Conservation (phyloP, 1,140 invertebrate genomes). For the Lepidurus packardi region DNA sequence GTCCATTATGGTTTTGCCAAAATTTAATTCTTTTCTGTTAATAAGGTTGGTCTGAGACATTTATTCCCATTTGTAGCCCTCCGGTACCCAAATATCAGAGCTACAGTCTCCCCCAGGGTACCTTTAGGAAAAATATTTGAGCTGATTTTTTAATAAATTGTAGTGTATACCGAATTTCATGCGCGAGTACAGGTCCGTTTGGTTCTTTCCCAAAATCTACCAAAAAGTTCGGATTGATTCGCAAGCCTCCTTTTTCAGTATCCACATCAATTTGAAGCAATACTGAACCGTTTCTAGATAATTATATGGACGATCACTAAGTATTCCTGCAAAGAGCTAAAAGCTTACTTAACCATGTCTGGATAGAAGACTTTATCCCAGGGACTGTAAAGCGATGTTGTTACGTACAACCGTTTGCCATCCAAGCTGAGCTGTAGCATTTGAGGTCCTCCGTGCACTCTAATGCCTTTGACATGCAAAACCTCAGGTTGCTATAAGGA, state of each 20-base stretch:
- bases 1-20: no score
- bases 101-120: slow-evolving; percentile 95
- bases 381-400: slow-evolving; percentile 78
- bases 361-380: slow-evolving; percentile 96
- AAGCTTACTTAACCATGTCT: slow-evolving; percentile 60
- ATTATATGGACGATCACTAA: no score
- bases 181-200: slow-evolving; percentile 78
- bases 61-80: slow-evolving; percentile 57
- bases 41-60: no score
- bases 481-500: slow-evolving; percentile 60
- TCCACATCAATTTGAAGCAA: slow-evolving; percentile 82
- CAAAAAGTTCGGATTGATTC: slow-evolving; percentile 77
- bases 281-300: slow-evolving; percentile 63
- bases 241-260: slow-evolving; percentile 73
- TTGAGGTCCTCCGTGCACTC: slow-evolving; percentile 78
- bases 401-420: slow-evolving; percentile 88
- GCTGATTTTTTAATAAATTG: slow-evolving; percentile 28
- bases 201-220: slow-evolving; percentile 88
- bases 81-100: slow-evolving; percentile 83
- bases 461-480: slow-evolving; percentile 67
- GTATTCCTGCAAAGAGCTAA: neutral
- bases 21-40: no score
- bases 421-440: slow-evolving; percentile 96
- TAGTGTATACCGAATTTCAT: slow-evolving; percentile 76
- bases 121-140: slow-evolving; percentile 46